These are phyloP conservation scores for Geotrypetes seraphini DNA, from an alignment of 2,797 vertebrate genomes.

Conservation along the genomic window DNA sequence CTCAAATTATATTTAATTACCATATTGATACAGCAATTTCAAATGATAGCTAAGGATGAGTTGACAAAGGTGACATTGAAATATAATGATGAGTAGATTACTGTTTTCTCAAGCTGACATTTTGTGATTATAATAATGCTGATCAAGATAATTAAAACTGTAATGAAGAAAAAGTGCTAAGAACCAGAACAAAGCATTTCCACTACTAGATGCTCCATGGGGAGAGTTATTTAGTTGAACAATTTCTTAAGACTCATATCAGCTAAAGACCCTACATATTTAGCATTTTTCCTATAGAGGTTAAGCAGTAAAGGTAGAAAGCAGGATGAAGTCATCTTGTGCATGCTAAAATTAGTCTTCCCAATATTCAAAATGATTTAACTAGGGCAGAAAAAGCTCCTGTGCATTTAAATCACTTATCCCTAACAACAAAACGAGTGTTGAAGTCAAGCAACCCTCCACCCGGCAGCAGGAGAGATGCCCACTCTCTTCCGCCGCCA, in stretches of 20 bases:
- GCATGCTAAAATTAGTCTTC: no score
- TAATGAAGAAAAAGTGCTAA: constrained; percentile 35
- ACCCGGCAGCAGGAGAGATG: no score
- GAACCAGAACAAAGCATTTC: constrained; percentile 27
- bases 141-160: constrained; percentile 47
- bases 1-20: constrained; percentile 36
- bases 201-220: background rate
- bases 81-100: constrained; percentile 40
- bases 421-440: no score
- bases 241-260: constrained; percentile 4
- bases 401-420: no score
- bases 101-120: constrained; percentile 50
- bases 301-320: no score
- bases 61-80: constrained; percentile 57
- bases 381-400: no score
- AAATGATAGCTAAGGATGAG: constrained; percentile 38
- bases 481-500: no score
- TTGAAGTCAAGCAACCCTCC: no score
- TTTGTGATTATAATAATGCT: constrained; percentile 46
- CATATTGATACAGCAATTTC: constrained; percentile 31
- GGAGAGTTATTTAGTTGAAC: constrained; percentile 9
- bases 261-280: no score
- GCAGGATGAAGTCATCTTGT: no score
- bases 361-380: no score
- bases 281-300: no score